phyloP scores from a whole-genome alignment of 2,888 invertebrate genomes.

The Junonia oenone region DNA sequence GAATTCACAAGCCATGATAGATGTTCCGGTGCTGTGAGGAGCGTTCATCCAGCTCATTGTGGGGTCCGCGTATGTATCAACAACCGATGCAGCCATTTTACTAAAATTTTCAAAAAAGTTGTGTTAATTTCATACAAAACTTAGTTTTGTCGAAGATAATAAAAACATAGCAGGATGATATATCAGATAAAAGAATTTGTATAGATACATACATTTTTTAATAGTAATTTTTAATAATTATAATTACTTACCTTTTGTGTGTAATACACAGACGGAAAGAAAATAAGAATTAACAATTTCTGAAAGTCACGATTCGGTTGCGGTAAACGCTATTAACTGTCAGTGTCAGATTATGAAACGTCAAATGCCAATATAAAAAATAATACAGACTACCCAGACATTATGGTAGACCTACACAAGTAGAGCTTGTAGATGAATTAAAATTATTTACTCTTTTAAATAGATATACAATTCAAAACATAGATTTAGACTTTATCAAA shows the following conservation, averaged over 20 bases:
- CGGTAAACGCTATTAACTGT: constrained; percentile 30
- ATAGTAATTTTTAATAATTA: not conserved
- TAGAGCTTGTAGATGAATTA: too few relatives aligned
- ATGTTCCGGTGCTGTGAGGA: constrained; percentile 92
- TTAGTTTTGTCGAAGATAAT: too few relatives aligned
- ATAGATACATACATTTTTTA: not conserved
- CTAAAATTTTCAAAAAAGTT: constrained; percentile 26
- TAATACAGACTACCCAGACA: not conserved
- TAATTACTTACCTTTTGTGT: constrained; percentile 8
- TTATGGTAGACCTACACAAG: not conserved
- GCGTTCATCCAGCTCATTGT: constrained; percentile 82
- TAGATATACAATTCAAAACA: too few relatives aligned
- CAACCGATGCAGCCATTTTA: constrained; percentile 60
- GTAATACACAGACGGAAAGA: constrained; percentile 13
- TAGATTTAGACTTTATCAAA: too few relatives aligned
- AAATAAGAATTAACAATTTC: constrained; percentile 34
- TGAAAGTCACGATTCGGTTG: constrained; percentile 56
- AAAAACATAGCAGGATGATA: too few relatives aligned
- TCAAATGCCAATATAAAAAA: not conserved
- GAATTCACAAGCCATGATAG: constrained; percentile 98
- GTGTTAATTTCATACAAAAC: not conserved
- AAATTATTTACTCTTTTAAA: too few relatives aligned
- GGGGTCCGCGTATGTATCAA: constrained; percentile 60
- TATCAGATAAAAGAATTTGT: too few relatives aligned
- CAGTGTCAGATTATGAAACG: constrained; percentile 13